Base-by-base conservation (phyloP, 2,797 vertebrate genomes). In the Betta splendens region DNA sequence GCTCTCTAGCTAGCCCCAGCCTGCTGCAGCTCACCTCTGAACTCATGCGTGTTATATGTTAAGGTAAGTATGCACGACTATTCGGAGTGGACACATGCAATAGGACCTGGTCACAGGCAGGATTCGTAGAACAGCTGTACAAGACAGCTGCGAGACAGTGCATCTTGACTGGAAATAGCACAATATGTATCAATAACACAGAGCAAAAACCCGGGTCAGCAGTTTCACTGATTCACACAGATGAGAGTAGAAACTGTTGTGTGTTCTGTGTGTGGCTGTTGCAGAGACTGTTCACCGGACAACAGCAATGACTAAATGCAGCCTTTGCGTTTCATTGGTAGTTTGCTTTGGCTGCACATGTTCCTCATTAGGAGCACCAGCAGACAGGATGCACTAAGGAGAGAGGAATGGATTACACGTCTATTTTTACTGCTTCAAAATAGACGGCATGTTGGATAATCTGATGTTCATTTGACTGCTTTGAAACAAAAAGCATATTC, bases 341-440 rank as follows among this genome's bases (percentile, higher is more conserved):
- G 70, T 68, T 45, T 66, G 68, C 76, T 69, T 72, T 47, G 70
- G 69, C 78, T 72, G 83, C 89, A 90, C 87, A 86, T 89, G 89
- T 87, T 91, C 77, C 84, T 89, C 75, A 87, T 89, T 91, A 91
- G 65, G 79, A 54, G 58, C 69, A 69, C 60, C 75, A 80, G 71
- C 75, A 84, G 81, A 72, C 83, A 81, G 86, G 78, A 75, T 83
- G 76, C 69, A 73, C 62, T 54, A 52, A 81, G 72, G 64, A 75
- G 73, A 79, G 75, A 73, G 81, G 72, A 79, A 72, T 79, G 78
- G 71, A 73, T 82, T 65, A 59, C 76, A 63, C 74, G 79, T 80
- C 77, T 71, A 61, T 71, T 63, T 75, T 58, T 47, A 50, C 59
- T 36, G 44, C 33, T 35, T 35, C 35, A 35, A 35, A n/a, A 35